Evolutionary conservation across 1,140 invertebrate genomes (phyloP).

Genomic region (Drosophila pseudoananassae): DNA sequence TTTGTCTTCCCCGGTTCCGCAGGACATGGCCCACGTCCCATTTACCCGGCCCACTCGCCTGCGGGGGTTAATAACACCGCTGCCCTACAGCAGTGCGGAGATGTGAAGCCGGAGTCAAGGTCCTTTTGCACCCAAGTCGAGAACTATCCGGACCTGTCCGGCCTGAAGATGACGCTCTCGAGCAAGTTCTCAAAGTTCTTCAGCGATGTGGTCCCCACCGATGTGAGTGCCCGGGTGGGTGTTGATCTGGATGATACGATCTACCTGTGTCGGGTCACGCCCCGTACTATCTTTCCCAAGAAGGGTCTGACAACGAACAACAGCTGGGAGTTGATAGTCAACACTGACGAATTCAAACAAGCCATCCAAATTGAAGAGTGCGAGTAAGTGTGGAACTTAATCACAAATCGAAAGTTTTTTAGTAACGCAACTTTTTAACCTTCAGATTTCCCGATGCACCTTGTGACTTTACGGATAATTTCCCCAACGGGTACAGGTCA

Average conservation of each 20-base stretch:
- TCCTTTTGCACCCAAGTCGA: constrained; percentile 75
- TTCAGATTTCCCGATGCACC: constrained; percentile 60
- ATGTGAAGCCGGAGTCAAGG: constrained; percentile 47
- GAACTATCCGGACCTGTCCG: constrained; percentile 65
- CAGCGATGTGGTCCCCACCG: constrained; percentile 50
- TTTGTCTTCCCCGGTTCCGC: constrained; percentile 66
- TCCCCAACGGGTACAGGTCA: constrained; percentile 85
- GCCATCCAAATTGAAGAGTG: constrained; percentile 79
- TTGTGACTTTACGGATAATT: constrained; percentile 79
- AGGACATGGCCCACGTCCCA: constrained; percentile 10
- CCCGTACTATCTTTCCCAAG: constrained; percentile 59
- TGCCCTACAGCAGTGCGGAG: constrained; percentile 31
- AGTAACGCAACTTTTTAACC: too few relatives aligned
- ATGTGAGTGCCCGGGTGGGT: constrained; percentile 58
- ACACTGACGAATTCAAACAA: constrained; percentile 72
- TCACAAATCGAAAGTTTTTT: not conserved
- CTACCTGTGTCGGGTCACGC: constrained; percentile 53
- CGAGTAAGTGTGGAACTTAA: constrained; percentile 63
- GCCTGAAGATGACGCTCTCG: constrained; percentile 52
- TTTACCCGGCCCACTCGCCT: not conserved
- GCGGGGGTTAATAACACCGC: constrained; percentile 2
- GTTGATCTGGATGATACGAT: constrained; percentile 33
- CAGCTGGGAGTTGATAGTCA: constrained; percentile 76
- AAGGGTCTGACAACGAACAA: constrained; percentile 38
- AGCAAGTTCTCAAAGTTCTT: constrained; percentile 65